These are phyloP conservation scores for Leptinotarsa juncta DNA, from an alignment of 2,888 invertebrate genomes.

Conservation along the genomic window DNA sequence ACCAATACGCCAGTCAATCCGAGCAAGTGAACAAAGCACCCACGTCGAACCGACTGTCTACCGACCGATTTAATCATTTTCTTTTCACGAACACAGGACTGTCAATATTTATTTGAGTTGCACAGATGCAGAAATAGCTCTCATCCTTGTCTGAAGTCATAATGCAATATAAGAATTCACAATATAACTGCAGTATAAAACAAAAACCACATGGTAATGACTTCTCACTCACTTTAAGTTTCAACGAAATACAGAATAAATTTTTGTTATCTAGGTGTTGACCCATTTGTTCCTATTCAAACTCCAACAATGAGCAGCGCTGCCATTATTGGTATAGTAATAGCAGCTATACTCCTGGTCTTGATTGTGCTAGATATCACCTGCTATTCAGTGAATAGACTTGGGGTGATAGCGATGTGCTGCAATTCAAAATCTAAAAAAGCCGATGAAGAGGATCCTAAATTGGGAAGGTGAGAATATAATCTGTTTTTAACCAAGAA, in stretches of 20 bases:
- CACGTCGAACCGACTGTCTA: too few species aligned
- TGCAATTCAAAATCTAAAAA: conserved; percentile 76
- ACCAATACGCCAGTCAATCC: too few species aligned
- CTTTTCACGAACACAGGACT: too few species aligned
- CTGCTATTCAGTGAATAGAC: conserved; percentile 76
- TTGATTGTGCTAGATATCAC: conserved; percentile 87
- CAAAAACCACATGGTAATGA: conserved; percentile 26
- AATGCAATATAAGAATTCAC: too few species aligned
- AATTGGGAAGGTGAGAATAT: conserved; percentile 80
- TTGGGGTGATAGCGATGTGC: conserved; percentile 77
- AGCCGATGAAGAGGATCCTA: conserved; percentile 83
- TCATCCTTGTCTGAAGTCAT: too few species aligned
- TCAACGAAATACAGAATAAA: not conserved
- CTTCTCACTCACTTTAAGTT: not conserved
- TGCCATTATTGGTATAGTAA: conserved; percentile 86
- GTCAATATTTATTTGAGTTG: too few species aligned
- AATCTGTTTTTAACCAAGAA: conserved; percentile 49
- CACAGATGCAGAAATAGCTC: too few species aligned
- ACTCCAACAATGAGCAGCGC: conserved; percentile 75
- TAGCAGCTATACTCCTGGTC: conserved; percentile 83
- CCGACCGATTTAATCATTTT: too few species aligned
- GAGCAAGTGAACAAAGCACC: too few species aligned
- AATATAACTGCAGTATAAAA: conserved; percentile 33
- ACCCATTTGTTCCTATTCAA: conserved; percentile 59
- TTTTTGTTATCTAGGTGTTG: conserved; percentile 51